Conservation (phyloP, 2,888 invertebrate species). For the Conchocele bisecta region DNA sequence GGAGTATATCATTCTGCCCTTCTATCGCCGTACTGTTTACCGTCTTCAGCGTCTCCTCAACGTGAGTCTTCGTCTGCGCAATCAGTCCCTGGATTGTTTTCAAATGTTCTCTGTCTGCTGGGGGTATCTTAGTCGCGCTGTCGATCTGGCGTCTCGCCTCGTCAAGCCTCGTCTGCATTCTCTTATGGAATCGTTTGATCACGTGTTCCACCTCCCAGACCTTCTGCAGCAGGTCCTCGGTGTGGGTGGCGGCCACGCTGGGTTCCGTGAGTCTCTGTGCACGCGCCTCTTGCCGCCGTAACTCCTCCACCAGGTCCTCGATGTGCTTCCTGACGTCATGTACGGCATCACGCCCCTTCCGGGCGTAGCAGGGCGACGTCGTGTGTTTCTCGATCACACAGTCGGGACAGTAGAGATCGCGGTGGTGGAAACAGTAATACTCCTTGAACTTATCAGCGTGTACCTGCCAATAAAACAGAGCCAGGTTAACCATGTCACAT, state of each 20-base stretch:
- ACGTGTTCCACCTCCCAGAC: conserved; percentile 57
- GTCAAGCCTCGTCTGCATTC: conserved; percentile 54
- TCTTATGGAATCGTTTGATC: conserved; percentile 47
- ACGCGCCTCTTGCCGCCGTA: conserved; percentile 52
- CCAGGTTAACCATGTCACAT: too few relatives aligned
- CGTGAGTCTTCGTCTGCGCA: conserved; percentile 48
- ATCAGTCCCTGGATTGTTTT: conserved; percentile 48
- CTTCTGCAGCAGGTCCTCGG: conserved; percentile 53
- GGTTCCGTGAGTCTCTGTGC: conserved; percentile 40
- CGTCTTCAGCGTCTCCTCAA: conserved; percentile 47
- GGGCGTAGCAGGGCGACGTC: conserved; percentile 45
- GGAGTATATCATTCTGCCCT: conserved; percentile 51
- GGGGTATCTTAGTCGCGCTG: conserved; percentile 47
- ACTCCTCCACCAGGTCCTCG: conserved; percentile 48
- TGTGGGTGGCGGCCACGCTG: conserved; percentile 45
- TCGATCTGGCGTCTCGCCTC: conserved; percentile 52
- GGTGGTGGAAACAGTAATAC: conserved; percentile 57
- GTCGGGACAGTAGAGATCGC: conserved; percentile 54
- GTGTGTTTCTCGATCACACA: conserved; percentile 60
- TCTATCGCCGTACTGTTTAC: conserved; percentile 50
- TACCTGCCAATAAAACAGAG: conserved; percentile 22
- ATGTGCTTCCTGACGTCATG: conserved; percentile 54
- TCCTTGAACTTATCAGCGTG: conserved; percentile 58
- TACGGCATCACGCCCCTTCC: conserved; percentile 46
- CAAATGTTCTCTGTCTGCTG: conserved; percentile 38